Evolutionary conservation across 1,140 invertebrate genomes (phyloP).

Genomic region (Brachionus manjavacas): DNA sequence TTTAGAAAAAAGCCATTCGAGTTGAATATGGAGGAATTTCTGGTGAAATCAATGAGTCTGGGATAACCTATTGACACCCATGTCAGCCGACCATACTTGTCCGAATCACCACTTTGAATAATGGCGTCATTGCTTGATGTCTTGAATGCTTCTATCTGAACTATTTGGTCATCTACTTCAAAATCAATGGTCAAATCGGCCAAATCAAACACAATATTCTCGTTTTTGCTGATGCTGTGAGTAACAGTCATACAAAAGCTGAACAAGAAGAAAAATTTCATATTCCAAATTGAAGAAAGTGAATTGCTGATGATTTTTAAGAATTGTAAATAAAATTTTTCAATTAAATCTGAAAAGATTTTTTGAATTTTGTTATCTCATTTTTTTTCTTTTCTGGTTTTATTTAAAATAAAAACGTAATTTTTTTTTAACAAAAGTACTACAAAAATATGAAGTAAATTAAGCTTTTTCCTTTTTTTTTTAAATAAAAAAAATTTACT

Average conservation of each 20-base stretch:
- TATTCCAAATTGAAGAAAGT: neutral
- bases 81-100: neutral
- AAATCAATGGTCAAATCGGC: slow-evolving; percentile 3
- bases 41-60: neutral
- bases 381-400: too few relatives aligned
- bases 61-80: neutral
- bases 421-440: too few relatives aligned
- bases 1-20: neutral
- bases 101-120: neutral
- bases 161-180: neutral
- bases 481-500: too few relatives aligned
- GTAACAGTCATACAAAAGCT: neutral
- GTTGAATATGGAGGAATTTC: neutral
- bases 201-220: neutral
- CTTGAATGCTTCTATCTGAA: neutral
- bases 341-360: neutral
- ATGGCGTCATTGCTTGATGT: neutral
- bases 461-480: too few relatives aligned
- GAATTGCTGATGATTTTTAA: neutral
- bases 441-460: too few relatives aligned
- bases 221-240: neutral
- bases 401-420: too few relatives aligned
- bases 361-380: neutral
- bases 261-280: neutral
- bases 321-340: neutral